A percentile compares a stretch with the other conserved stretches of the same genome.
Evolutionary conservation across 2,888 invertebrate species (phyloP).

Genomic region (Campoplex capitator): DNA sequence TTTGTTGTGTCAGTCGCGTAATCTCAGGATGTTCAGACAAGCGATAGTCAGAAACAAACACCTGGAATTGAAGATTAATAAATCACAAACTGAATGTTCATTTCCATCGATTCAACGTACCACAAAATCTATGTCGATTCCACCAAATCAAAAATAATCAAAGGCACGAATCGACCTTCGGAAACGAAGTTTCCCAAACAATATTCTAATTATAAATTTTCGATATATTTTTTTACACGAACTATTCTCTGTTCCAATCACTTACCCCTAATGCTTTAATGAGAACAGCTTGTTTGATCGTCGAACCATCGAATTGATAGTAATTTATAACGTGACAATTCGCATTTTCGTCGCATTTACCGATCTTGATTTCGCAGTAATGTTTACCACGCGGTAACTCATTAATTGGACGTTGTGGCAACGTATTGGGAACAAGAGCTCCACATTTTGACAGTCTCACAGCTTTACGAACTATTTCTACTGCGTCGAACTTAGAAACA

Average conservation of each 20-base stretch:
- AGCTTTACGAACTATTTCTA: conserved; percentile 87
- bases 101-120: neutral
- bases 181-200: neutral
- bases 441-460: conserved; percentile 86
- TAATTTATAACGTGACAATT: neutral
- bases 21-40: neutral
- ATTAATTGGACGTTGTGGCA: conserved; percentile 86
- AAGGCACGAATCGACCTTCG: neutral
- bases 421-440: conserved; percentile 83
- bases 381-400: conserved; percentile 89
- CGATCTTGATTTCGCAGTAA: conserved; percentile 87
- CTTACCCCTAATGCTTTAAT: neutral
- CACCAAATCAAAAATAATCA: neutral
- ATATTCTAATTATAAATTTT: too few relatives aligned
- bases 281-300: neutral
- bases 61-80: neutral
- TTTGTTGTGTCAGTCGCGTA: too few relatives aligned
- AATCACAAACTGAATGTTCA: neutral
- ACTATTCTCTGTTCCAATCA: neutral
- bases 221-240: too few relatives aligned
- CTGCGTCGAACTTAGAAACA: conserved; percentile 87
- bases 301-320: conserved; percentile 26
- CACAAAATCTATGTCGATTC: neutral
- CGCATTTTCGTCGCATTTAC: neutral
- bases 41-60: neutral